These are phyloP conservation scores for Microcebus murinus DNA, from an alignment of 2,113 vertebrate species.

Conservation along the genomic window DNA sequence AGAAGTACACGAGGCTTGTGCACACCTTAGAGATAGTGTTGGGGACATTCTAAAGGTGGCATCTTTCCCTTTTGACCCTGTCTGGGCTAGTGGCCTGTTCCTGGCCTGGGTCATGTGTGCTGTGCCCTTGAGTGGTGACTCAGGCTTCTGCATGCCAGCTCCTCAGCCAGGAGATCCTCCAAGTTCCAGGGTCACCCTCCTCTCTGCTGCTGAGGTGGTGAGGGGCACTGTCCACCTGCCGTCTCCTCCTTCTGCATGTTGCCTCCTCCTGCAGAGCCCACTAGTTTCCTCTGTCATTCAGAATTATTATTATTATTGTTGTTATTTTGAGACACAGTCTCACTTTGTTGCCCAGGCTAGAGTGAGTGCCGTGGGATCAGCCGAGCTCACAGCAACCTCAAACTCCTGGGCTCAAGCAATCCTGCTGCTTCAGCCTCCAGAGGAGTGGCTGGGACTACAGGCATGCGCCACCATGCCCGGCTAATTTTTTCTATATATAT, in stretches of 20 bases:
- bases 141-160: background rate
- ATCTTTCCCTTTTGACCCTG: background rate
- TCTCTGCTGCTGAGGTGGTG: background rate
- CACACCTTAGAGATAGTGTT: background rate
- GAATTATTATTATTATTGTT: background rate
- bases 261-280: background rate
- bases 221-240: background rate
- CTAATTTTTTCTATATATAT: no score
- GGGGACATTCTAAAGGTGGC: background rate
- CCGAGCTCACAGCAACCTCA: no score
- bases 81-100: background rate
- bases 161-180: background rate
- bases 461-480: no score
- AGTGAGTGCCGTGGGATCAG: no score
- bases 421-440: no score
- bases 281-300: background rate
- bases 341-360: no score
- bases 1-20: background rate
- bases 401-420: no score
- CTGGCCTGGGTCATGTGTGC: background rate
- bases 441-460: no score
- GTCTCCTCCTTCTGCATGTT: rapidly evolving
- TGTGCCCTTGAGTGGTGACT: background rate
- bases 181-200: rapidly evolving
- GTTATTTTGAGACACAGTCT: no score